Percentiles rank a stretch among this genome's conserved stretches.
These are phyloP conservation scores for Apomyelois bistriatella DNA, from an alignment of 2,888 invertebrate species.

Conservation along the genomic window DNA sequence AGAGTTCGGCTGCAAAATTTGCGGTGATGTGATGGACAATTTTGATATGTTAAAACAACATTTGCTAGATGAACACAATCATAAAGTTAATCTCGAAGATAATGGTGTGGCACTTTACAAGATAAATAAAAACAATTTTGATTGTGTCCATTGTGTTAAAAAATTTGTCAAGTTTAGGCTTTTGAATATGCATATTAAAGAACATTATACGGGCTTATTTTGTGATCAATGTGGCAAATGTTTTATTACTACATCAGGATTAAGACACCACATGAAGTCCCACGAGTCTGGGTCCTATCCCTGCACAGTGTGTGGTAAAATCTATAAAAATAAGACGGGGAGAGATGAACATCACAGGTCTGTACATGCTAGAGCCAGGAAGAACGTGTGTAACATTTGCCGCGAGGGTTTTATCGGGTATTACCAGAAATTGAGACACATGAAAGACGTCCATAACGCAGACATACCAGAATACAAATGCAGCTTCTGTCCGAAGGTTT, in stretches of 20 bases:
- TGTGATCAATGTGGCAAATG: slow-evolving; percentile 40
- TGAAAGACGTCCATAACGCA: slow-evolving; percentile 8
- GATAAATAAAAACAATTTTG: slow-evolving; percentile 15
- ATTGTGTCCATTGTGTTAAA: slow-evolving; percentile 13
- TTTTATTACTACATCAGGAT: slow-evolving; percentile 31
- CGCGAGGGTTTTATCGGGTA: slow-evolving; percentile 3
- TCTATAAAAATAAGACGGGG: slow-evolving; percentile 10
- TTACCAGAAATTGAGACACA: slow-evolving; percentile 3
- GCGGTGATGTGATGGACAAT: slow-evolving; percentile 5
- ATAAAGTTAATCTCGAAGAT: slow-evolving; percentile 8
- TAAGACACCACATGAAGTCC: slow-evolving; percentile 32
- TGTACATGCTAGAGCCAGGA: background rate
- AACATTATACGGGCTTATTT: slow-evolving; percentile 39
- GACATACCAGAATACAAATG: slow-evolving; percentile 10
- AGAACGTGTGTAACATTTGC: slow-evolving; percentile 8
- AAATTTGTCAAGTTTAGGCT: slow-evolving; percentile 13
- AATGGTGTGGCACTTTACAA: slow-evolving; percentile 16
- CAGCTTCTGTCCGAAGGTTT: slow-evolving; percentile 11
- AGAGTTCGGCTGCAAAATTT: slow-evolving; percentile 21
- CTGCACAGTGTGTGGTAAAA: slow-evolving; percentile 17
- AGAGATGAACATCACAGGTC: slow-evolving; percentile 7
- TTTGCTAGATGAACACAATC: slow-evolving; percentile 14
- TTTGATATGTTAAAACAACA: slow-evolving; percentile 17
- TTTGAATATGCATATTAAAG: slow-evolving; percentile 36
- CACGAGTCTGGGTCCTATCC: slow-evolving; percentile 27